Percentiles rank a stretch among this genome's conserved stretches.
phyloP scores from a whole-genome alignment of 2,888 invertebrate genomes.

The Trichopria drosophilae region DNA sequence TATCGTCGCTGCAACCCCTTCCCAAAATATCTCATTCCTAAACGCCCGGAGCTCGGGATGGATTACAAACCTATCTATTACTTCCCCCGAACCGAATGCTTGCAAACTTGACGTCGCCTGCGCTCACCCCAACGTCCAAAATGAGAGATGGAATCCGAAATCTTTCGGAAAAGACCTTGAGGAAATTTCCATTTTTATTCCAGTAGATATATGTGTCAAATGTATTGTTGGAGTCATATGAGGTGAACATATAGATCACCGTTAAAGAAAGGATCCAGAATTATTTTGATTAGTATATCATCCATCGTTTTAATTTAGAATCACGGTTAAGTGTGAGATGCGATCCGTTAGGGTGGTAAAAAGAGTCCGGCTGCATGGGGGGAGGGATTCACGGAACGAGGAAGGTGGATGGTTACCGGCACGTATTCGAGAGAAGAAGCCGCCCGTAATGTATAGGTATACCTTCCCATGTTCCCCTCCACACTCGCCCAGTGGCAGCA shows the following conservation, averaged over 20 bases:
- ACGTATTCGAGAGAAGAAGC: slow-evolving; percentile 49
- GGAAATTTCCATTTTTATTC: no score
- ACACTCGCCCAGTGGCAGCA: slow-evolving; percentile 40
- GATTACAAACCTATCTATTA: slow-evolving; percentile 60
- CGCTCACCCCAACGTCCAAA: no score
- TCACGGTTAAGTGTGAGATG: slow-evolving; percentile 41
- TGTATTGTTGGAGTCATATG: no score
- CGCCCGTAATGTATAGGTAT: slow-evolving; percentile 37
- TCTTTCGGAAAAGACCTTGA: no score
- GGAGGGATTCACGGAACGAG: slow-evolving; percentile 10
- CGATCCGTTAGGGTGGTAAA: slow-evolving; percentile 42
- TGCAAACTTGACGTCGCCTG: slow-evolving; percentile 41
- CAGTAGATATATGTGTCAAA: no score
- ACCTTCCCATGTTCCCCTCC: slow-evolving; percentile 33
- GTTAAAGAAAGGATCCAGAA: no score
- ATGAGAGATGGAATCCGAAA: no score
- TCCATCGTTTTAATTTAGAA: slow-evolving; percentile 50
- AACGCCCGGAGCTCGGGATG: slow-evolving; percentile 57
- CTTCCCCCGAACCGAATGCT: slow-evolving; percentile 48
- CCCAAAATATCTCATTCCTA: slow-evolving; percentile 58
- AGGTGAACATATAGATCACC: no score
- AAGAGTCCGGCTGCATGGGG: slow-evolving; percentile 34
- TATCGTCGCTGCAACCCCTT: slow-evolving; percentile 47
- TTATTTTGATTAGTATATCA: no score
- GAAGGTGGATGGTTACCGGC: no score